Evolutionary conservation across 2,888 invertebrate species (phyloP).

Genomic region (Mechanitis mazaeus): DNA sequence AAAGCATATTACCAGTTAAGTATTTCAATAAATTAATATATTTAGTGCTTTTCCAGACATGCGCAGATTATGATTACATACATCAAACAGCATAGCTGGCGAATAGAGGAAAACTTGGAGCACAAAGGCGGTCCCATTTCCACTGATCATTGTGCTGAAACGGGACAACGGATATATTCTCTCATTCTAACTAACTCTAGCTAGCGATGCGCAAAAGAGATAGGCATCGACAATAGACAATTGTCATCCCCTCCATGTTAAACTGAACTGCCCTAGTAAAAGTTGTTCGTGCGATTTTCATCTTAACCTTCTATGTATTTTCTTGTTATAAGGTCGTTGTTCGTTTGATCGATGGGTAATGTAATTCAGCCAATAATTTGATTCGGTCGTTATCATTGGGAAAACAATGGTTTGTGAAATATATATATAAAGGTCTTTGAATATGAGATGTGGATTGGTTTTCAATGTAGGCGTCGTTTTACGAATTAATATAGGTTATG

Average conservation of each 20-base stretch:
- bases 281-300: slow-evolving; percentile 41
- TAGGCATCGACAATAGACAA: slow-evolving; percentile 72
- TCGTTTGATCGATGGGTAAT: slow-evolving; percentile 33
- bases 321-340: slow-evolving; percentile 35
- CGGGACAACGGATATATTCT: slow-evolving; percentile 40
- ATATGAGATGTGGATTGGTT: slow-evolving; percentile 45
- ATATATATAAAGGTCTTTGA: slow-evolving; percentile 50
- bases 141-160: slow-evolving; percentile 56
- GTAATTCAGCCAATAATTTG: slow-evolving; percentile 65
- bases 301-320: slow-evolving; percentile 23
- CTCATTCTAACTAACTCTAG: slow-evolving; percentile 53
- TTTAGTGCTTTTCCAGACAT: slow-evolving; percentile 36
- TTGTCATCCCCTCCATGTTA: slow-evolving; percentile 69
- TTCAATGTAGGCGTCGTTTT: slow-evolving; percentile 41
- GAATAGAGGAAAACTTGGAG: slow-evolving; percentile 66
- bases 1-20: slow-evolving; percentile 16
- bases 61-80: slow-evolving; percentile 45
- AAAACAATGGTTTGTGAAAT: slow-evolving; percentile 61
- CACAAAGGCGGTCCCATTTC: slow-evolving; percentile 51
- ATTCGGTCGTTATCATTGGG: slow-evolving; percentile 65
- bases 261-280: slow-evolving; percentile 53
- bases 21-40: slow-evolving; percentile 15
- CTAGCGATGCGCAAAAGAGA: slow-evolving; percentile 62
- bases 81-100: slow-evolving; percentile 41
- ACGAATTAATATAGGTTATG: slow-evolving; percentile 18